These are phyloP conservation scores for Ariolimax columbianus DNA, from an alignment of 2,888 invertebrate genomes.

Conservation along the genomic window DNA sequence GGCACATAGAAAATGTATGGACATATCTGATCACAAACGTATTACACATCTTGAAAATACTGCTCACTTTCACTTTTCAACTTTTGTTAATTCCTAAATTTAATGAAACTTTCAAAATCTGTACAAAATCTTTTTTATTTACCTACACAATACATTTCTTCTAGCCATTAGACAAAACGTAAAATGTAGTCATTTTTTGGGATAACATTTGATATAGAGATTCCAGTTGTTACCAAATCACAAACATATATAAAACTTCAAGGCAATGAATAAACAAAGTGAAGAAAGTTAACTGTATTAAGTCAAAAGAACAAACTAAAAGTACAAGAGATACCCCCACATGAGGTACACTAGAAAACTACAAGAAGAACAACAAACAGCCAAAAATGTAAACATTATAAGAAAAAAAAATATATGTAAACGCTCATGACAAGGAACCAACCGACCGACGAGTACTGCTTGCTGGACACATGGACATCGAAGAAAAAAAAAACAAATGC, in stretches of 20 bases:
- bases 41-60: no score
- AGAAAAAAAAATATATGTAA: constrained; percentile 13
- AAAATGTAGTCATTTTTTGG: no score
- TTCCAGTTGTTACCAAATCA: neutral
- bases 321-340: constrained; percentile 35
- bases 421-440: constrained; percentile 37
- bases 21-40: no score
- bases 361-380: constrained; percentile 52
- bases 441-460: constrained; percentile 52
- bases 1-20: no score
- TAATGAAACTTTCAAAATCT: no score
- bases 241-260: constrained; percentile 7
- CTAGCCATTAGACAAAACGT: no score
- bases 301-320: constrained; percentile 29
- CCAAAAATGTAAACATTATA: constrained; percentile 31
- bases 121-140: no score
- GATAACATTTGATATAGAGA: neutral
- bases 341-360: constrained; percentile 47
- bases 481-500: constrained; percentile 52
- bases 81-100: no score
- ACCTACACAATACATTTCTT: no score
- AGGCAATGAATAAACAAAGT: constrained; percentile 15
- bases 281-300: neutral
- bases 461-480: constrained; percentile 53
- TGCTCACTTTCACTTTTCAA: no score